phyloP scores from a whole-genome alignment of 1,140 invertebrate species.

The Telenomus remus region DNA sequence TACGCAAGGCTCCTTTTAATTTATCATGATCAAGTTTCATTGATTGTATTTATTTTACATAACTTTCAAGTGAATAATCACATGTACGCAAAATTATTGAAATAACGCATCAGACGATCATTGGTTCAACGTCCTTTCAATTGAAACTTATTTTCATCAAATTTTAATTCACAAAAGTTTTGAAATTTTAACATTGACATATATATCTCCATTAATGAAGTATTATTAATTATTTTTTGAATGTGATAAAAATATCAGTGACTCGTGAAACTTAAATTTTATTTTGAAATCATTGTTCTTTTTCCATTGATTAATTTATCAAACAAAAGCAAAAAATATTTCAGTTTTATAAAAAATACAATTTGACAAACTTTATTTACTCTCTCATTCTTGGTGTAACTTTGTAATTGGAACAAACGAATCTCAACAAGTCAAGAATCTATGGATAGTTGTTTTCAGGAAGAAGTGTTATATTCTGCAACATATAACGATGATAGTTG shows the following conservation, averaged over 20 bases:
- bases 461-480: conserved; percentile 17
- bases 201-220: background rate
- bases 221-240: too few relatives aligned
- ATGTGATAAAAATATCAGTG: too few relatives aligned
- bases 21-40: conserved; percentile 54
- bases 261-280: too few relatives aligned
- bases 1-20: conserved; percentile 56
- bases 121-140: conserved; percentile 36
- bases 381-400: too few relatives aligned
- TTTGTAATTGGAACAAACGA: conserved; percentile 2
- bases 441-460: conserved; percentile 46
- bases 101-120: conserved; percentile 69
- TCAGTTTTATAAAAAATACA: too few relatives aligned
- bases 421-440: conserved; percentile 20
- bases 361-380: too few relatives aligned
- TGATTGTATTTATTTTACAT: conserved; percentile 54
- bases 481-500: conserved; percentile 8
- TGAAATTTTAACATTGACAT: background rate
- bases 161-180: background rate
- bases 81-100: conserved; percentile 68
- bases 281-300: too few relatives aligned
- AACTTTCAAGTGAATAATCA: conserved; percentile 55
- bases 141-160: conserved; percentile 15
- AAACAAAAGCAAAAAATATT: too few relatives aligned
- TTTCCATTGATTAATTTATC: too few relatives aligned